Base-by-base conservation (phyloP, 2,888 invertebrate species). In the Hyalella azteca region DNA sequence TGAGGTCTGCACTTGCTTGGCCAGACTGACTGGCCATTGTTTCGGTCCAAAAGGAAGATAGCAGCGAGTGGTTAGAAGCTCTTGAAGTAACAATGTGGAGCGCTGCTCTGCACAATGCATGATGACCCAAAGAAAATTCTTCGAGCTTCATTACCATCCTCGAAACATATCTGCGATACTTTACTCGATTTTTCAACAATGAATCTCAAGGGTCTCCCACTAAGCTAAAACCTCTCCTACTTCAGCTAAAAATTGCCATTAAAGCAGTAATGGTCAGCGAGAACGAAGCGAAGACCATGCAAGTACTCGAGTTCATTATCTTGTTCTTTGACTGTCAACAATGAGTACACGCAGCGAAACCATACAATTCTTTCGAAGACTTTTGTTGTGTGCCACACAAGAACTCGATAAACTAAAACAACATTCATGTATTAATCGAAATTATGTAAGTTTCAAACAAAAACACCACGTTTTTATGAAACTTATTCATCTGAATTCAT, bases 51-150 rank as follows among this genome's bases (percentile, higher is more conserved):
- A 66, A 66, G 66, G 66, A 66, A 29, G 66, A 66, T 32, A 66
- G 36, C 32, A 36, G 66, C 66, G 66, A 66, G 66, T 15, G 66
- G 66, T 66, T 66, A 66, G 66, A 15, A 66, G 36, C 66, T 66
- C 66, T 66, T 66, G 66, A 66, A 66, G 39, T 22, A 66, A 66
- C 66, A 66, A 66, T 66, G 66, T 66, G 29, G 66, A 66, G 36
- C 32, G 32, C 19, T 36, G 45, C 36, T 66, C 36, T 66, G 66
- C 66, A 66, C 66, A 66, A 66, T 36, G 66, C 66, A 66, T 66
- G 66, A 66, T 66, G 66, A 66, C 66, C 66, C 66, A 66, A 66
- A 66, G 66, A 66, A 66, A 66, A 66, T 66, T 66, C 66, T 66
- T 36, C 36, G 66, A 36, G 66, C 66, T 66, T 66, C 66, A 66